Evolutionary conservation across 2,113 vertebrate genomes (phyloP).

Genomic region (Rissa tridactyla): DNA sequence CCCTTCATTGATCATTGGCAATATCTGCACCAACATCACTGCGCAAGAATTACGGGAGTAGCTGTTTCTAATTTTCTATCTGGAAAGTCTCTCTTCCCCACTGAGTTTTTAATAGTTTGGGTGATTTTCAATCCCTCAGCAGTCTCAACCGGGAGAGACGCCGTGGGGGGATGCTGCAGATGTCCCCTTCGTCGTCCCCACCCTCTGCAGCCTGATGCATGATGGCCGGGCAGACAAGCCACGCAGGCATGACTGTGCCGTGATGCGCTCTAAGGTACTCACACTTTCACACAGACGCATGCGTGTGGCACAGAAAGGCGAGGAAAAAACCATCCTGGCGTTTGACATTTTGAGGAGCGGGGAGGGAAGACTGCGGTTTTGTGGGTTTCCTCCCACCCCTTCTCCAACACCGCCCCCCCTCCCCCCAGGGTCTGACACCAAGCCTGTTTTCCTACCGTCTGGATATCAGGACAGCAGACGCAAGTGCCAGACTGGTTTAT

Average conservation of each 20-base stretch:
- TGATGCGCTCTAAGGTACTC: neutral
- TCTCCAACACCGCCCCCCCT: neutral
- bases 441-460: neutral
- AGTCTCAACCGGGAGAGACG: neutral
- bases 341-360: neutral
- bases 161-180: neutral
- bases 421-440: neutral
- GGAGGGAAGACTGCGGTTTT: neutral
- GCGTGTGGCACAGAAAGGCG: neutral
- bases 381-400: neutral
- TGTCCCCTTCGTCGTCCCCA: neutral
- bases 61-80: neutral
- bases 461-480: neutral
- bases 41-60: too few species aligned
- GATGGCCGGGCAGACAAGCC: neutral
- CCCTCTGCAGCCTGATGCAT: neutral
- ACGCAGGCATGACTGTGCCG: neutral
- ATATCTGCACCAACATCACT: accelerated
- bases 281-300: neutral
- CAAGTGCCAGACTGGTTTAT: neutral
- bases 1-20: neutral
- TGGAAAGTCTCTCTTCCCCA: neutral
- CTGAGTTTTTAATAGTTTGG: neutral
- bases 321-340: neutral
- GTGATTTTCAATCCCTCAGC: neutral